Evolutionary conservation across 2,888 invertebrate species (phyloP).

Genomic region (Ophonus ardosiacus): DNA sequence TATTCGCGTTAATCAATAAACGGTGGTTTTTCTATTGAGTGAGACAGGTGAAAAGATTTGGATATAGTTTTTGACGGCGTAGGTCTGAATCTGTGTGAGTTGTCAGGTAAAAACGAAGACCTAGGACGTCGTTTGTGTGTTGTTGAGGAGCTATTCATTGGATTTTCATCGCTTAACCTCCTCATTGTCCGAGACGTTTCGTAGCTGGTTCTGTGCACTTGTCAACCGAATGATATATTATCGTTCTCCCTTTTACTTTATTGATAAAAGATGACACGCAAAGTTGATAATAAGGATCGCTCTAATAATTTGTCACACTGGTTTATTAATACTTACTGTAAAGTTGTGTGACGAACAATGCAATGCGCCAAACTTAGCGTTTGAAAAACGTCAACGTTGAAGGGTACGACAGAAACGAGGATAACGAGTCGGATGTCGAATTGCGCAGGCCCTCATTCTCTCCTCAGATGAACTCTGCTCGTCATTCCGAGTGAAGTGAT

Average conservation of each 20-base stretch:
- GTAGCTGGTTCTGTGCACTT: slow-evolving; percentile 57
- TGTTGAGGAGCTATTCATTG: slow-evolving; percentile 54
- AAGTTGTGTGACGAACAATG: slow-evolving; percentile 53
- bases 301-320: slow-evolving; percentile 62
- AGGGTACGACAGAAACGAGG: not conserved
- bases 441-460: slow-evolving; percentile 7
- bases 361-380: slow-evolving; percentile 41
- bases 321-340: slow-evolving; percentile 59
- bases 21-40: not conserved
- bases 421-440: slow-evolving; percentile 13
- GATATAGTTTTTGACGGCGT: slow-evolving; percentile 24
- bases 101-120: slow-evolving; percentile 28
- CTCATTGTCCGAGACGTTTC: slow-evolving; percentile 59
- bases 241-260: slow-evolving; percentile 60
- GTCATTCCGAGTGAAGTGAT: slow-evolving; percentile 43
- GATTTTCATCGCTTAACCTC: slow-evolving; percentile 57
- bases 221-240: slow-evolving; percentile 61
- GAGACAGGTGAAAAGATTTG: slow-evolving; percentile 16
- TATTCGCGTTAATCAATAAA: not conserved
- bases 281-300: slow-evolving; percentile 62
- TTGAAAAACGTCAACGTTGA: slow-evolving; percentile 41
- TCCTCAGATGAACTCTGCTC: slow-evolving; percentile 26
- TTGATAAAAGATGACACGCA: slow-evolving; percentile 59
- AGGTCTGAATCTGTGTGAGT: slow-evolving; percentile 11
- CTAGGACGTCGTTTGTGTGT: not conserved